Evolutionary conservation across 2,888 invertebrate genomes (phyloP), one percentile per base, ranked within the genome.

Genomic region (Acleris emargana): DNA sequence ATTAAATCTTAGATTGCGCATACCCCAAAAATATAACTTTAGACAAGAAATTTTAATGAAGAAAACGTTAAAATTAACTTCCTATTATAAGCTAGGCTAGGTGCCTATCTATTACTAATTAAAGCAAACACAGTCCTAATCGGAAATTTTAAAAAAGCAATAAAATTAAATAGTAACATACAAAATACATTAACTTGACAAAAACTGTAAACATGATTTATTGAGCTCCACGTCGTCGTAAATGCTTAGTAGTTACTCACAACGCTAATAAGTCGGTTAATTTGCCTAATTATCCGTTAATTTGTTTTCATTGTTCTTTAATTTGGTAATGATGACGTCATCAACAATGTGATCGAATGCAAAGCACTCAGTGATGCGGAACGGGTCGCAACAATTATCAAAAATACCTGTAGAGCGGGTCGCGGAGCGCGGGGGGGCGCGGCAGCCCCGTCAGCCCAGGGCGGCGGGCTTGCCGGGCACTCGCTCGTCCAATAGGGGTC

Each of bases 361-460:
- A 13, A 42, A 9, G 22, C 53, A 22, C 45, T 51, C 38, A 53
- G 51, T 60, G 16, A 51, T 50, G 38, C 49, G 16, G 53, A 64
- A 68, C 70, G 66, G 67, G 80, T 80, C 77, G 82, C 72, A 75
- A 73, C 80, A 78, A 83, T 73, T 76, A 78, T 78, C 68, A 50
- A 73, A 83, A 88, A 89, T 91, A 91, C 91, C 91, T 91, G 91
- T 79, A 74, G 78, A 86, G 84, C 88, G 73, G 79, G 88, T 89
- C 83, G 82, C 82, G 83, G 83, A 84, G 83, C 83, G 83, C 83
- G 83, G 78, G 83, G 87, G 86, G 86, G 81, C 83, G 86, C 84
- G 83, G 79, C 82, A 81, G 82, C 88, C 89, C 88, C 87, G 79
- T 76, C 73, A 76, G 80, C 82, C 81, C 84, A 88, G 83, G 88